phyloP scores from a whole-genome alignment of 2,113 vertebrate genomes.

The Merops nubicus region DNA sequence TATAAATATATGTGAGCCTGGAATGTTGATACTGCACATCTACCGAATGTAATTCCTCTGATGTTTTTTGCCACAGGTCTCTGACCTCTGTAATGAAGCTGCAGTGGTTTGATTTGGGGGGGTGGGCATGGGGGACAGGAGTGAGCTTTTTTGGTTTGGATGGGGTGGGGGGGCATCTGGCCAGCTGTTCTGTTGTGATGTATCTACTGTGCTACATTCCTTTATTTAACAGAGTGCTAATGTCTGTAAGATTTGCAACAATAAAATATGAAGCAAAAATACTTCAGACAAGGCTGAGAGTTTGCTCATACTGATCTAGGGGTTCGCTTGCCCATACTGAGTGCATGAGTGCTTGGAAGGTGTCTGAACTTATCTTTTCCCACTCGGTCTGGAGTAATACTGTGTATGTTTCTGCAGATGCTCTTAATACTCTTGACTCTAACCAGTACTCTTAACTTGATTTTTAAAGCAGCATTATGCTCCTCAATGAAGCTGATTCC shows the following conservation, averaged over 20 bases:
- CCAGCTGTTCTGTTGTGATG: conserved; percentile 83
- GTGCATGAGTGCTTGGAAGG: neutral
- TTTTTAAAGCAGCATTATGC: neutral
- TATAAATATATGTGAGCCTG: conserved; percentile 76
- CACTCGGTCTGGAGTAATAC: neutral
- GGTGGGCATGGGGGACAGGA: neutral
- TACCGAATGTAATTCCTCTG: conserved; percentile 89
- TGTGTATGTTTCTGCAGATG: neutral
- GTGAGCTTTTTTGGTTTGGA: conserved; percentile 19
- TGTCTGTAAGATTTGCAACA: conserved; percentile 90
- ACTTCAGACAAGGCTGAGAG: conserved; percentile 50
- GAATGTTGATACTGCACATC: conserved; percentile 86
- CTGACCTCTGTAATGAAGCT: conserved; percentile 74
- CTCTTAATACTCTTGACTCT: too few relatives aligned
- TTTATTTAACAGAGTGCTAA: conserved; percentile 87
- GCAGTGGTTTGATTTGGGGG: conserved; percentile 70
- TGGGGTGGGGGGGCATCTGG: conserved; percentile 16
- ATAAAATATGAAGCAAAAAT: conserved; percentile 82
- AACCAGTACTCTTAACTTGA: neutral
- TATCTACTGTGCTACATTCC: conserved; percentile 84
- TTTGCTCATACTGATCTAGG: conserved; percentile 9
- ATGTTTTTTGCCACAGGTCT: conserved; percentile 75
- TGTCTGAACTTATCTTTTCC: neutral
- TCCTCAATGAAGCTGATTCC: neutral
- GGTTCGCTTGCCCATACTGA: neutral